Conservation (phyloP, 1,140 invertebrate species). For the Leptonema lineaticorne region DNA sequence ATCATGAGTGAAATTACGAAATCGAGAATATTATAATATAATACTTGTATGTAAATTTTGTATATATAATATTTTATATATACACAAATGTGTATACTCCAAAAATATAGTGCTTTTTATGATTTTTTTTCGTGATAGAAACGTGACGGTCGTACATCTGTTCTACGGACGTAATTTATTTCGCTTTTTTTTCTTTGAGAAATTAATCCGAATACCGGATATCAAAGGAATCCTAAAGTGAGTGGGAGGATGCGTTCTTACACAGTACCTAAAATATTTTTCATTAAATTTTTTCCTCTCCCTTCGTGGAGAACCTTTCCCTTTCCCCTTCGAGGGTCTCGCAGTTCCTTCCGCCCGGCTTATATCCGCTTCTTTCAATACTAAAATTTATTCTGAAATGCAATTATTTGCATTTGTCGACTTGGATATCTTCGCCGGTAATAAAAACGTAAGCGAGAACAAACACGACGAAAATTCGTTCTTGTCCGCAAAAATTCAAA, state of each 20-base stretch:
- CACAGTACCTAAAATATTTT: conserved; percentile 30
- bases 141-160: conserved; percentile 3
- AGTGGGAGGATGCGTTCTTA: conserved; percentile 22
- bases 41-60: no score
- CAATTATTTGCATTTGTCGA: conserved; percentile 38
- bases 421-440: conserved; percentile 9
- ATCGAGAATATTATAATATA: no score
- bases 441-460: conserved; percentile 17
- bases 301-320: background rate
- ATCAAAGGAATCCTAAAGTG: conserved; percentile 27
- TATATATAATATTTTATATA: no score
- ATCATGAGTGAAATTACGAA: no score
- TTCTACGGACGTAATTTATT: conserved; percentile 21
- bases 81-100: no score
- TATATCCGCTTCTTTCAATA: conserved; percentile 17
- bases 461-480: background rate
- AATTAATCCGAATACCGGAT: conserved; percentile 27
- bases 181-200: conserved; percentile 21
- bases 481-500: background rate
- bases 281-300: conserved; percentile 32
- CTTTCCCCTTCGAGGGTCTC: background rate
- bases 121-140: background rate
- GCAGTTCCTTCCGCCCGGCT: background rate
- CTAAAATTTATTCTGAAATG: conserved; percentile 30
- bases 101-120: no score